A percentile compares a stretch with the other conserved stretches of the same genome.
Evolutionary conservation across 2,888 invertebrate species (phyloP).

Genomic region (Pedicia rivosa): DNA sequence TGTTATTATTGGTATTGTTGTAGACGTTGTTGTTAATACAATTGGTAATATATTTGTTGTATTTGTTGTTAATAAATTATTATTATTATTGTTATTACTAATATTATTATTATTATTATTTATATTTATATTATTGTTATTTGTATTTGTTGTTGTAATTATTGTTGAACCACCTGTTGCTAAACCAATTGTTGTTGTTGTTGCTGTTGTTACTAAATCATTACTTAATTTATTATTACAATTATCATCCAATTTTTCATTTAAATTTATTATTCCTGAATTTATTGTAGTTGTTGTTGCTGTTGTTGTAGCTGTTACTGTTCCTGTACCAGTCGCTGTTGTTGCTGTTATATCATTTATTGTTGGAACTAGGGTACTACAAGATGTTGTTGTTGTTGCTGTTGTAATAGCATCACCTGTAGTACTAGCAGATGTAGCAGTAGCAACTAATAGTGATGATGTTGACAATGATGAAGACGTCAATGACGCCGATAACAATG

Average conservation of each 20-base stretch:
- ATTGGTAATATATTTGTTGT: background rate
- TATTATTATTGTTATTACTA: background rate
- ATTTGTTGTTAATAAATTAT: background rate
- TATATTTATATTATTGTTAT: background rate
- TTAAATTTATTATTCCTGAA: background rate
- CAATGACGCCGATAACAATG: conserved; percentile 19
- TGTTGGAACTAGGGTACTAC: background rate
- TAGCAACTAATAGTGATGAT: conserved; percentile 21
- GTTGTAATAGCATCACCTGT: conserved; percentile 1
- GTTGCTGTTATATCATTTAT: background rate
- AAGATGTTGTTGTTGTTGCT: conserved; percentile 2
- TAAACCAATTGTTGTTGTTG: no score
- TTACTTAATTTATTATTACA: background rate
- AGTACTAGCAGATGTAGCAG: conserved; percentile 13
- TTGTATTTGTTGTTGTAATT: no score
- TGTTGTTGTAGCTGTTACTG: conserved; percentile 1
- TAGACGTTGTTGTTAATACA: conserved; percentile 3
- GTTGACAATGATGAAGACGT: conserved; percentile 13
- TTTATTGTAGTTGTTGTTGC: background rate
- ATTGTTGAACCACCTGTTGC: no score
- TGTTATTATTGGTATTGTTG: conserved; percentile 3
- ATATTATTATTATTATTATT: background rate
- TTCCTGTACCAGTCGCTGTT: background rate
- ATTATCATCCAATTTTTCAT: background rate
- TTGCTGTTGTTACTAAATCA: no score